Evolutionary conservation across 1,140 invertebrate genomes (phyloP).

Genomic region (Cylas formicarius): DNA sequence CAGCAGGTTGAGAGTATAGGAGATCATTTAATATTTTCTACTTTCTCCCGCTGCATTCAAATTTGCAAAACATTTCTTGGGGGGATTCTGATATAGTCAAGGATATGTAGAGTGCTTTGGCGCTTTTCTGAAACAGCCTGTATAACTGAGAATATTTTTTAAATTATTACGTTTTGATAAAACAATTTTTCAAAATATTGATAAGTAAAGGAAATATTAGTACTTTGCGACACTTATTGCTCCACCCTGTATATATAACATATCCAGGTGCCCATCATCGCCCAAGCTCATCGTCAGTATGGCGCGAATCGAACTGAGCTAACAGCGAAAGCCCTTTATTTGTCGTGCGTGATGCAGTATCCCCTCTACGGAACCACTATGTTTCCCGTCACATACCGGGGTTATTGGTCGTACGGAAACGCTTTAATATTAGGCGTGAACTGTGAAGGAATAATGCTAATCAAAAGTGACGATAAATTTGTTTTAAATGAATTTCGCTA

Average conservation of each 20-base stretch:
- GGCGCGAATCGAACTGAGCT: slow-evolving; percentile 84
- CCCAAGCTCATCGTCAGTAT: slow-evolving; percentile 82
- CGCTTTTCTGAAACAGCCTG: no score
- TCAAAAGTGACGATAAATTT: slow-evolving; percentile 84
- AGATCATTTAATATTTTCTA: no score
- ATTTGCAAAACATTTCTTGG: no score
- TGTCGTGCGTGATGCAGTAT: slow-evolving; percentile 96
- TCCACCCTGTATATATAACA: slow-evolving; percentile 15
- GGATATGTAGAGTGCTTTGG: no score
- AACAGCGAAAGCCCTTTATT: slow-evolving; percentile 87
- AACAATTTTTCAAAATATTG: no score
- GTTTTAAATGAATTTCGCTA: slow-evolving; percentile 85
- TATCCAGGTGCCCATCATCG: slow-evolving; percentile 69
- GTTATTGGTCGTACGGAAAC: slow-evolving; percentile 62
- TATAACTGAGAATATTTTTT: no score
- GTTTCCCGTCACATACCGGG: slow-evolving; percentile 85
- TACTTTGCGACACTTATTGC: slow-evolving; percentile 2
- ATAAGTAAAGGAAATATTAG: background rate
- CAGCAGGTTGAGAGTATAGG: no score
- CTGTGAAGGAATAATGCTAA: slow-evolving; percentile 80
- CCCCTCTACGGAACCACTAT: slow-evolving; percentile 91
- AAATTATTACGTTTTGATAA: no score
- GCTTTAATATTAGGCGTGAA: slow-evolving; percentile 74
- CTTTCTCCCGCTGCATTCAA: no score
- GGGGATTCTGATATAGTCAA: no score